phyloP scores from a whole-genome alignment of 2,888 invertebrate genomes.

The Colletes collaris region DNA sequence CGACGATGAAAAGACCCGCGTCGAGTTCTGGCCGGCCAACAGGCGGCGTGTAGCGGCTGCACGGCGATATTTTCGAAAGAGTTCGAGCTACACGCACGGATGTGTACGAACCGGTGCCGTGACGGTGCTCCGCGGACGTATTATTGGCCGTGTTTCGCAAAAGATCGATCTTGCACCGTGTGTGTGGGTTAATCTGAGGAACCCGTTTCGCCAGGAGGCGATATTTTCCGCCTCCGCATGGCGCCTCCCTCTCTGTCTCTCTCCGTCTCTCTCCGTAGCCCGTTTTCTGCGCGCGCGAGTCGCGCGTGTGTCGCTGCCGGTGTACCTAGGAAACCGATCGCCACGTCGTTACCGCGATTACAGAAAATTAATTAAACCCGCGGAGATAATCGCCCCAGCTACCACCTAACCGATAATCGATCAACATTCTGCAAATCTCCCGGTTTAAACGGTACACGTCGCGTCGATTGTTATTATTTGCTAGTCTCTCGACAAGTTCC shows the following conservation, averaged over 20 bases:
- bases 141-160: conserved; percentile 73
- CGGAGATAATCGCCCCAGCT: conserved; percentile 53
- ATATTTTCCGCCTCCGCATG: conserved; percentile 77
- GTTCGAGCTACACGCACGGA: conserved; percentile 34
- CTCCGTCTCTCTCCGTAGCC: conserved; percentile 14
- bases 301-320: not conserved
- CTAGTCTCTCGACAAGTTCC: conserved; percentile 11
- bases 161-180: conserved; percentile 72
- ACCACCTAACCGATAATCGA: conserved; percentile 53
- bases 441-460: conserved; percentile 23
- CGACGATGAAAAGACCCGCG: conserved; percentile 63
- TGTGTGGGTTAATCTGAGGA: conserved; percentile 78
- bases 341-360: conserved; percentile 49
- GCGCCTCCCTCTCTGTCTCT: conserved; percentile 71
- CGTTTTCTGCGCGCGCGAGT: conserved; percentile 20
- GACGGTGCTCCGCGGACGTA: conserved; percentile 53
- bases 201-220: conserved; percentile 76
- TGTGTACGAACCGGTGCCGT: conserved; percentile 46
- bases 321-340: conserved; percentile 43
- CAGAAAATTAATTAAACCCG: conserved; percentile 66
- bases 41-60: conserved; percentile 9
- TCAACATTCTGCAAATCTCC: conserved; percentile 54
- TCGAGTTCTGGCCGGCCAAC: conserved; percentile 8
- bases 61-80: conserved; percentile 36
- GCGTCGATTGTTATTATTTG: conserved; percentile 30